Conservation (phyloP, 2,113 vertebrate genomes). For the Eclectus roratus region DNA sequence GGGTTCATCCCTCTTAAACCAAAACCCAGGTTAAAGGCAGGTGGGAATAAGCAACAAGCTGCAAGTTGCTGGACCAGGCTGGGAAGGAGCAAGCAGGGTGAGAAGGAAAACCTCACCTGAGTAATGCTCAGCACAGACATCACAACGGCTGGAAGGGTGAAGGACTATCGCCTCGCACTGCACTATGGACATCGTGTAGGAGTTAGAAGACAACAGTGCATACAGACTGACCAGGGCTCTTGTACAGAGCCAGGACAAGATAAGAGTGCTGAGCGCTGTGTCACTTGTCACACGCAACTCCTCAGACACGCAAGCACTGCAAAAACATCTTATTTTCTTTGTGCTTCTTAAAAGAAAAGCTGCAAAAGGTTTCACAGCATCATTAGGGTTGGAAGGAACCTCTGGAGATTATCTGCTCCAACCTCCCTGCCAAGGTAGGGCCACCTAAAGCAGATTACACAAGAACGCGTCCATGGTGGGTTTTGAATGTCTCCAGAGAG, state of each 20-base stretch:
- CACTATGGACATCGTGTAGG: no score
- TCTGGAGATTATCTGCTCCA: background rate
- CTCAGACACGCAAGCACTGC: background rate
- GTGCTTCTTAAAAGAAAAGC: background rate
- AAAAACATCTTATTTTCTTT: background rate
- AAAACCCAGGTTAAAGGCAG: background rate
- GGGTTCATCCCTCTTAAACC: background rate
- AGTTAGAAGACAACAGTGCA: background rate
- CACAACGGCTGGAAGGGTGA: fast-evolving
- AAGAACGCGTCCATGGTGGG: background rate
- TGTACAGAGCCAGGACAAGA: background rate
- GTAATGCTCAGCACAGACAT: background rate
- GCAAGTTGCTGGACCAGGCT: background rate
- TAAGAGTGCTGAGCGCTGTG: fast-evolving
- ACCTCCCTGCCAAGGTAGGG: background rate
- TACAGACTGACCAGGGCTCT: background rate
- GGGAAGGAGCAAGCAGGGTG: background rate
- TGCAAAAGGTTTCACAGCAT: background rate
- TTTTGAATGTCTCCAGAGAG: background rate
- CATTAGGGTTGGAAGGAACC: background rate
- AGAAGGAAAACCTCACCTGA: background rate
- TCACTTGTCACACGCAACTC: background rate
- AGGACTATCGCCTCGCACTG: background rate
- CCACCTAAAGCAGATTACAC: background rate
- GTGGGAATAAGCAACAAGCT: background rate